Evolutionary conservation across 1,140 invertebrate species (phyloP).

Genomic region (Pseudomyrmex sp.): DNA sequence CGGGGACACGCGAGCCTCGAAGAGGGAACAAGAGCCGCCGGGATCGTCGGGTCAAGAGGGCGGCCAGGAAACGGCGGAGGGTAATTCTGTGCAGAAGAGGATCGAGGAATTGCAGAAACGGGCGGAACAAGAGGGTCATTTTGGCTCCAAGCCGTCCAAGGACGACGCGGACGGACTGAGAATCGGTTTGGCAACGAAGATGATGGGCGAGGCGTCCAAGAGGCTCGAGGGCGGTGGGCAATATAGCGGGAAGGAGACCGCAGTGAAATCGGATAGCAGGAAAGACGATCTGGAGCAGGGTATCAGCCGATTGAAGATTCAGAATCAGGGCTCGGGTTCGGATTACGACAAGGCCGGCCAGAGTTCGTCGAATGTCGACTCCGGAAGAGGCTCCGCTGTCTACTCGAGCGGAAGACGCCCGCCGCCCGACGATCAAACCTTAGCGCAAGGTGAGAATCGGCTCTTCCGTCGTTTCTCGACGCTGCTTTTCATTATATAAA

Average conservation of each 20-base stretch:
- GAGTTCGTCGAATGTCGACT: conserved; percentile 90
- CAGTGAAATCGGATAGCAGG: conserved; percentile 73
- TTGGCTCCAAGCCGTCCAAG: conserved; percentile 69
- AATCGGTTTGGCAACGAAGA: conserved; percentile 56
- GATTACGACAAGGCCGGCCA: conserved; percentile 91
- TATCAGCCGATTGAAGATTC: conserved; percentile 84
- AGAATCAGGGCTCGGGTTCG: conserved; percentile 86
- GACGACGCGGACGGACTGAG: conserved; percentile 65
- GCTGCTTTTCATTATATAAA: not conserved
- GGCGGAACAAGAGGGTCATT: conserved; percentile 74
- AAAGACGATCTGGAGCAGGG: conserved; percentile 81
- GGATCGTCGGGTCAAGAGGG: conserved; percentile 55
- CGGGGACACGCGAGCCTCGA: conserved; percentile 74
- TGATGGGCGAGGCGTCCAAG: conserved; percentile 68
- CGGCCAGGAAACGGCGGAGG: conserved; percentile 50
- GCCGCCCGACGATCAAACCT: conserved; percentile 76
- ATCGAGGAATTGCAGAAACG: conserved; percentile 80
- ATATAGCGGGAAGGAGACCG: conserved; percentile 71
- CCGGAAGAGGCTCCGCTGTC: conserved; percentile 90
- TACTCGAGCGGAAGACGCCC: conserved; percentile 90
- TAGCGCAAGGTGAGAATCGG: conserved; percentile 60
- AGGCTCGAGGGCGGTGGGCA: conserved; percentile 67
- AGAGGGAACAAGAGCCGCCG: conserved; percentile 70
- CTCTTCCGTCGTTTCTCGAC: not conserved
- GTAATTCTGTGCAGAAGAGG: conserved; percentile 74